phyloP scores from a whole-genome alignment of 1,140 invertebrate genomes.

The Helicoverpa armigera region DNA sequence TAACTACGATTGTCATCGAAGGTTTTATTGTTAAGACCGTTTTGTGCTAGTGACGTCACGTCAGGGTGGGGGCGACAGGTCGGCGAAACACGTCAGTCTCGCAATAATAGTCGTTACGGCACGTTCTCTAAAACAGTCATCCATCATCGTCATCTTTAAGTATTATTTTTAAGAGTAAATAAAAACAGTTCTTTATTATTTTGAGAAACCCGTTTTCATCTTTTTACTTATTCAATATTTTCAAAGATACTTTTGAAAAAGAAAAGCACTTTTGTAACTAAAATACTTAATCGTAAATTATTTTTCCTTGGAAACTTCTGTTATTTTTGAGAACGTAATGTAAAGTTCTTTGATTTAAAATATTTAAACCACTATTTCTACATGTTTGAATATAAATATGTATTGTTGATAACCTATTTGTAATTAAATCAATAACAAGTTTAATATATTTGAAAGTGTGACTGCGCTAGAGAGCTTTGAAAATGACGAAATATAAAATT shows the following conservation, averaged over 20 bases:
- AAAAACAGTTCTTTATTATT: constrained; percentile 43
- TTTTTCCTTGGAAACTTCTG: background rate
- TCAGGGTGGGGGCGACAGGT: background rate
- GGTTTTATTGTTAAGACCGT: constrained; percentile 11
- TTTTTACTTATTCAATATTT: constrained; percentile 50
- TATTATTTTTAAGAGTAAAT: constrained; percentile 50
- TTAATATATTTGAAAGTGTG: background rate
- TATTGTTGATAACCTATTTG: constrained; percentile 26
- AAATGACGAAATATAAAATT: constrained; percentile 9
- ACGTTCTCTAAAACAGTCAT: background rate
- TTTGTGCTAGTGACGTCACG: background rate
- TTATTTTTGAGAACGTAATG: background rate
- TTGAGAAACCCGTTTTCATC: constrained; percentile 47
- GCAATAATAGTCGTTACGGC: background rate
- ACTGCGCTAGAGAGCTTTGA: constrained; percentile 14
- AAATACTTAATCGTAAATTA: constrained; percentile 12
- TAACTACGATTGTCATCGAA: constrained; percentile 43
- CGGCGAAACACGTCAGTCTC: background rate
- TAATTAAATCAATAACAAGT: background rate
- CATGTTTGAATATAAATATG: background rate
- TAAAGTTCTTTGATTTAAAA: background rate
- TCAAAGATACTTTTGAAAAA: background rate
- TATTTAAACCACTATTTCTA: constrained; percentile 16
- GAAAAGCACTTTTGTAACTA: constrained; percentile 22
- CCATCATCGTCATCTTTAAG: constrained; percentile 26